phyloP scores from a whole-genome alignment of 2,888 invertebrate genomes.

The Harmothoe impar region DNA sequence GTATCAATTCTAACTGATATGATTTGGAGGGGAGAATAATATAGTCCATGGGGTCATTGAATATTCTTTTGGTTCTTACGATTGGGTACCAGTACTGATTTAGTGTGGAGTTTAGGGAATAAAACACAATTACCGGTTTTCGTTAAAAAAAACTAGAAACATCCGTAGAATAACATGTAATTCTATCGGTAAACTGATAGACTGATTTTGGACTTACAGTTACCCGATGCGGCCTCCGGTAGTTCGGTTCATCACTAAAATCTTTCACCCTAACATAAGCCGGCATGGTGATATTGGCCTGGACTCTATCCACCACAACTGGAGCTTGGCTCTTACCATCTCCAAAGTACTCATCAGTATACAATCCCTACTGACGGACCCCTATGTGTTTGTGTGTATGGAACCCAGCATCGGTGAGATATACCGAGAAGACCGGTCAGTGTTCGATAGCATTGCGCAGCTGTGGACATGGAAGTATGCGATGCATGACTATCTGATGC shows the following conservation, averaged over 20 bases:
- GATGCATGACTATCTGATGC: slow-evolving; percentile 72
- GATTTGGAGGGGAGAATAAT: too few species aligned
- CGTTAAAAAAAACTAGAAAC: too few species aligned
- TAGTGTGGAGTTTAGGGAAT: too few species aligned
- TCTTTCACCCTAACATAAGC: slow-evolving; percentile 96
- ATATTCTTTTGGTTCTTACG: too few species aligned
- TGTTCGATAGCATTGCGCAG: slow-evolving; percentile 91
- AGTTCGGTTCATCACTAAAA: slow-evolving; percentile 95
- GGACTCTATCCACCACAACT: slow-evolving; percentile 97
- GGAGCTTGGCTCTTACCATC: slow-evolving; percentile 96
- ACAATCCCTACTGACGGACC: slow-evolving; percentile 86
- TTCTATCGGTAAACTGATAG: too few species aligned
- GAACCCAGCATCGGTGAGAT: slow-evolving; percentile 92
- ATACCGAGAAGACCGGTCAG: slow-evolving; percentile 89
- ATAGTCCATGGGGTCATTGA: too few species aligned
- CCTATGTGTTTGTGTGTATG: slow-evolving; percentile 95
- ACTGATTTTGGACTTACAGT: slow-evolving; percentile 79
- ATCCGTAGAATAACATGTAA: too few species aligned
- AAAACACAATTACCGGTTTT: too few species aligned
- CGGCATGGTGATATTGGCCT: slow-evolving; percentile 97
- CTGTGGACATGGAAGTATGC: slow-evolving; percentile 95
- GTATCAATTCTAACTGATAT: too few species aligned
- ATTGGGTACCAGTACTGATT: too few species aligned
- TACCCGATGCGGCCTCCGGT: slow-evolving; percentile 96
- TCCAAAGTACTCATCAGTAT: slow-evolving; percentile 86